phyloP scores from a whole-genome alignment of 1,140 invertebrate species.

The Bombus breviceps region DNA sequence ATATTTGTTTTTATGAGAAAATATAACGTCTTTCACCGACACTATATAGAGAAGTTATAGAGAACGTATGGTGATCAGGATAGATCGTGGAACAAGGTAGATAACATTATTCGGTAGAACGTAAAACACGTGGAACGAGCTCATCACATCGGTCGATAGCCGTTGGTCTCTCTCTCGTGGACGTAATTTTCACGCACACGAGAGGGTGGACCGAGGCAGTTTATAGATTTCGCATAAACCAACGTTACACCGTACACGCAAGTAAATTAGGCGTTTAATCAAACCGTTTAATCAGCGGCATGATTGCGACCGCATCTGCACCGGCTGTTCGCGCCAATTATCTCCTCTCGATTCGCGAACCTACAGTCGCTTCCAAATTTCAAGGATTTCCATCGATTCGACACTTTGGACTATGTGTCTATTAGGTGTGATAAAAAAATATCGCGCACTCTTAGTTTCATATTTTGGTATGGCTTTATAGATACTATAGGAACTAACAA shows the following conservation, averaged over 20 bases:
- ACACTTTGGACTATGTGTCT: too few relatives aligned
- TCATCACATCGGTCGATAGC: not conserved
- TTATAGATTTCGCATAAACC: slow-evolving; percentile 70
- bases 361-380: slow-evolving; percentile 11
- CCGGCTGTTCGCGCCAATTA: slow-evolving; percentile 75
- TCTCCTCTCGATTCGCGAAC: slow-evolving; percentile 39
- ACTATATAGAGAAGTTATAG: not conserved
- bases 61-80: not conserved
- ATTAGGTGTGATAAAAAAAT: too few relatives aligned
- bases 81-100: not conserved
- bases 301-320: slow-evolving; percentile 79
- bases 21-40: not conserved
- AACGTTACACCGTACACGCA: slow-evolving; percentile 64
- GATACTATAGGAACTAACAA: too few relatives aligned
- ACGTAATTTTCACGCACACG: slow-evolving; percentile 23
- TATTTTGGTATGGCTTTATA: too few relatives aligned
- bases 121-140: slow-evolving; percentile 32
- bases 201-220: not conserved
- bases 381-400: not conserved
- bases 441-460: too few relatives aligned
- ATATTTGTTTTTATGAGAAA: too few relatives aligned
- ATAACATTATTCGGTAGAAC: slow-evolving; percentile 33
- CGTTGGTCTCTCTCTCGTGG: not conserved
- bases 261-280: slow-evolving; percentile 79
- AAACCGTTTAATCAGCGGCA: slow-evolving; percentile 79